phyloP scores from a whole-genome alignment of 2,797 vertebrate species.

The Phataginus tricuspis region DNA sequence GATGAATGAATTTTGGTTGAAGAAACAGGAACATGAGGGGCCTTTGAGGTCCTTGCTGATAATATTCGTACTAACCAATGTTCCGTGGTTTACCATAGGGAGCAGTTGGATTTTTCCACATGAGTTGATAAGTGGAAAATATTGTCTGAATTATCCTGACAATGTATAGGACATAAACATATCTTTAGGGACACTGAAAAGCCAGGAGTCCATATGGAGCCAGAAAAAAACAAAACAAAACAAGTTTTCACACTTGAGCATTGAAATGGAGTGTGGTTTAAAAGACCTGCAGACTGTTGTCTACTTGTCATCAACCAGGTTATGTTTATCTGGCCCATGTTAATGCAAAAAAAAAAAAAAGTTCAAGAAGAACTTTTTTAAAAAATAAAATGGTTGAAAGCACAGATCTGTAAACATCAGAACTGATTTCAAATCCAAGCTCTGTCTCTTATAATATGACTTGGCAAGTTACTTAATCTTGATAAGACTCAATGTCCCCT shows the following conservation, averaged over 20 bases:
- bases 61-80: constrained; percentile 22
- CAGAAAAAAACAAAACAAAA: not conserved
- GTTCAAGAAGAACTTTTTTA: not conserved
- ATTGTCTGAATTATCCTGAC: constrained; percentile 60
- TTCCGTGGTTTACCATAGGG: not conserved
- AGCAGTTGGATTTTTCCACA: constrained; percentile 51
- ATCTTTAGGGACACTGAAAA: constrained; percentile 28
- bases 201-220: constrained; percentile 13
- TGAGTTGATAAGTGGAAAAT: constrained; percentile 56
- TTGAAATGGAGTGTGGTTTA: constrained; percentile 10
- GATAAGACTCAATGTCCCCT: not conserved
- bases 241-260: not conserved
- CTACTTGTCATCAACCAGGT: not conserved
- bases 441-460: not conserved
- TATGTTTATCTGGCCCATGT: not conserved
- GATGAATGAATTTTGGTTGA: constrained; percentile 73
- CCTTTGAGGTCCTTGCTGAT: constrained; percentile 55
- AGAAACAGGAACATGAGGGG: constrained; percentile 42
- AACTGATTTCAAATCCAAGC: not conserved
- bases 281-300: not conserved
- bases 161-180: constrained; percentile 20
- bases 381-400: not conserved
- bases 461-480: not conserved
- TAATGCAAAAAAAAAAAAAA: not conserved
- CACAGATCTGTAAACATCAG: not conserved